Conservation (phyloP, 2,888 invertebrate genomes). For the Drymonia ruficornis region DNA sequence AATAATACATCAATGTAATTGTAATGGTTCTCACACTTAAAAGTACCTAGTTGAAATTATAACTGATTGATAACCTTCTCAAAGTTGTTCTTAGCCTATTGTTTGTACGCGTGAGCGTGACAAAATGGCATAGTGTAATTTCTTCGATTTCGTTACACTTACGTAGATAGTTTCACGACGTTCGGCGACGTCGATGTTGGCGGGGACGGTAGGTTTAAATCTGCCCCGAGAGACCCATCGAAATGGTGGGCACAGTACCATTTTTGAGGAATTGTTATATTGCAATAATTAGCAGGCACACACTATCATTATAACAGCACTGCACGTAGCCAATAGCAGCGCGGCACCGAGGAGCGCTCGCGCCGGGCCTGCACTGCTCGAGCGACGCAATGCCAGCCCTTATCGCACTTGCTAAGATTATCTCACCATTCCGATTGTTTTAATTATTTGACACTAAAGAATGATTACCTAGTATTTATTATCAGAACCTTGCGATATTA, state of each 20-base stretch:
- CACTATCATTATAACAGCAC: constrained; percentile 22
- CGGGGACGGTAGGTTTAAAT: constrained; percentile 60
- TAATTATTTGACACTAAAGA: constrained; percentile 78
- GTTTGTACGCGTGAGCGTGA: neutral
- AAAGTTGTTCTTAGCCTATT: neutral
- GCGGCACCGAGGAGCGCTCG: constrained; percentile 68
- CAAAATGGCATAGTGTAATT: neutral
- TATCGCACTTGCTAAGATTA: constrained; percentile 74
- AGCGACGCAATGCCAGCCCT: constrained; percentile 62
- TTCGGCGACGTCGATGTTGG: constrained; percentile 30
- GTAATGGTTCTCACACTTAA: too few species aligned
- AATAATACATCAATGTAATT: too few species aligned
- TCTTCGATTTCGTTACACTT: constrained; percentile 44
- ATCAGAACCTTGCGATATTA: constrained; percentile 79
- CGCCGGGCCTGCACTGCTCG: constrained; percentile 65
- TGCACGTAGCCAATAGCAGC: constrained; percentile 17
- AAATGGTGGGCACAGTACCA: constrained; percentile 80
- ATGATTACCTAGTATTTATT: constrained; percentile 71
- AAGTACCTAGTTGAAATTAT: neutral
- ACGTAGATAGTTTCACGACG: constrained; percentile 71
- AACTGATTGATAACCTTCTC: neutral
- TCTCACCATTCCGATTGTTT: constrained; percentile 79
- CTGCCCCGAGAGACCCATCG: constrained; percentile 70
- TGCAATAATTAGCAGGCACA: constrained; percentile 11
- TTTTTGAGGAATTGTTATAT: constrained; percentile 38